phyloP scores from a whole-genome alignment of 2,888 invertebrate genomes.

The Ochlodes sylvanus region DNA sequence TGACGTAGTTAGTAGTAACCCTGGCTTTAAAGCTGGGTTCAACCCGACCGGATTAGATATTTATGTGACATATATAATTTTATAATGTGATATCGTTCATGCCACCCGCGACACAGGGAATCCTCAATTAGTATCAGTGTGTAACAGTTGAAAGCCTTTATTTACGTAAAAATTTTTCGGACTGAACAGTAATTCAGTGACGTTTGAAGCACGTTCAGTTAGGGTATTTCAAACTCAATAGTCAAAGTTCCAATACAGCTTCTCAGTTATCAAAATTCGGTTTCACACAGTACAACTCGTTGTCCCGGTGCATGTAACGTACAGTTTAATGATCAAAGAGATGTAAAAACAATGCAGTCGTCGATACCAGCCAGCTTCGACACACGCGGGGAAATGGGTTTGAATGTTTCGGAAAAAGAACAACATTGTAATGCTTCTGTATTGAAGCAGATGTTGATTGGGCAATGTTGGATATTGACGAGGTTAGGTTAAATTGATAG shows the following conservation, averaged over 20 bases:
- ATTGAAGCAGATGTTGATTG: not conserved
- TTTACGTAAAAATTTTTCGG: too few relatives aligned
- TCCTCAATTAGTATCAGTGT: too few relatives aligned
- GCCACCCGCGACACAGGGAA: too few relatives aligned
- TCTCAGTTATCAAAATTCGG: not conserved
- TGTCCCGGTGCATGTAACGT: not conserved
- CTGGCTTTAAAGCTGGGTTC: too few relatives aligned
- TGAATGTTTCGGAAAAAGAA: not conserved
- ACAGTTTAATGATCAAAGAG: conserved; percentile 8
- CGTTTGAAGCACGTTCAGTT: not conserved
- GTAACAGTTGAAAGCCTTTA: too few relatives aligned
- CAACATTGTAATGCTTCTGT: not conserved
- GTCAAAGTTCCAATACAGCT: not conserved
- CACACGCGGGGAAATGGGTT: not conserved
- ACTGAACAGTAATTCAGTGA: too few relatives aligned
- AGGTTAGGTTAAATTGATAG: too few relatives aligned
- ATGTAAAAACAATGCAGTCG: conserved; percentile 6
- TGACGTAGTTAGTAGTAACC: too few relatives aligned
- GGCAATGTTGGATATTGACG: not conserved
- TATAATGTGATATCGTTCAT: too few relatives aligned
- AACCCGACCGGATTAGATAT: too few relatives aligned
- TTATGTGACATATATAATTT: too few relatives aligned
- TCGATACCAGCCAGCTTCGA: not conserved
- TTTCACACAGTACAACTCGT: not conserved
- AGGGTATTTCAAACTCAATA: not conserved